phyloP scores from a whole-genome alignment of 2,113 vertebrate species.

The Hirundichthys speculiger region DNA sequence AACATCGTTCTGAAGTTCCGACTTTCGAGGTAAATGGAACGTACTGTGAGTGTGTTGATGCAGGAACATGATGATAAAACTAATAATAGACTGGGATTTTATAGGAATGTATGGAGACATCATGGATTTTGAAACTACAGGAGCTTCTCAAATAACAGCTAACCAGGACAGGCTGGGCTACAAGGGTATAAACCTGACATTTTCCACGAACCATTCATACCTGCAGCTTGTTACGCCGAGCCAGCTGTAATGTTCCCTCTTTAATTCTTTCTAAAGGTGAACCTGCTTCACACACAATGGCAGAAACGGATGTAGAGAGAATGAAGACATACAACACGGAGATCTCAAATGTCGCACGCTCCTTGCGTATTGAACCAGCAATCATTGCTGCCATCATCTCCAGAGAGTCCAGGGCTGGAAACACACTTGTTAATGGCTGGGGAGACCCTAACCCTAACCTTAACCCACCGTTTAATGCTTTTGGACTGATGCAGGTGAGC shows the following conservation, averaged over 20 bases:
- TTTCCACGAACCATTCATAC: neutral
- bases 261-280: slow-evolving; percentile 13
- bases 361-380: slow-evolving; percentile 31
- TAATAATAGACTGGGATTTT: too few relatives aligned
- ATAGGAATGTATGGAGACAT: slow-evolving; percentile 32
- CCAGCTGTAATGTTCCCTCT: neutral
- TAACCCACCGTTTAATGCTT: neutral
- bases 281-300: slow-evolving; percentile 37
- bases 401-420: slow-evolving; percentile 67
- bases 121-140: slow-evolving; percentile 20
- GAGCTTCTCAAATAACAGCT: slow-evolving; percentile 22
- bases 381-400: slow-evolving; percentile 71
- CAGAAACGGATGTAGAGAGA: slow-evolving; percentile 18
- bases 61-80: too few relatives aligned
- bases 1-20: too few relatives aligned
- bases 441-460: slow-evolving; percentile 9
- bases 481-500: slow-evolving; percentile 63
- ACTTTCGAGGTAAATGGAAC: too few relatives aligned
- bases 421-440: neutral
- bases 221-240: neutral
- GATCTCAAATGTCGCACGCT: slow-evolving; percentile 6
- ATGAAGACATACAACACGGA: slow-evolving; percentile 42
- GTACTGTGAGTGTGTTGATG: too few relatives aligned
- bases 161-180: slow-evolving; percentile 14
- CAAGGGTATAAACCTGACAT: slow-evolving; percentile 25